Conservation (phyloP, 2,113 vertebrate species). For the Oenanthe oenanthe region DNA sequence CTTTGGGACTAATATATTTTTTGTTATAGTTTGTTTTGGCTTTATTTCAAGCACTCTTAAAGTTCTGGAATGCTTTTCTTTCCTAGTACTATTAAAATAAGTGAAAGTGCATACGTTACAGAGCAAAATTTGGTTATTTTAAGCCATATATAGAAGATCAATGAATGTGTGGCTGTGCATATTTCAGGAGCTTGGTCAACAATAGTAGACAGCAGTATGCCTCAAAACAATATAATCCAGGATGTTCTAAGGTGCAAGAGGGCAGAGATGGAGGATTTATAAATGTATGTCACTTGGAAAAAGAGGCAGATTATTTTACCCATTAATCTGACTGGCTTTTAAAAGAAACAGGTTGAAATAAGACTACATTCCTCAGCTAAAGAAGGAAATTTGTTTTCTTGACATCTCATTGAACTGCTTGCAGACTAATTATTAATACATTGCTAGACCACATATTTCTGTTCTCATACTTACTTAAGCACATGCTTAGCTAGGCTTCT, state of each 20-base stretch:
- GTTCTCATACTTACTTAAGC: background rate
- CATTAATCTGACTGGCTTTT: background rate
- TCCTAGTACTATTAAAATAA: background rate
- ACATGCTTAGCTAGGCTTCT: background rate
- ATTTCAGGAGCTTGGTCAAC: background rate
- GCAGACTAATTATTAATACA: background rate
- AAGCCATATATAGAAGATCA: background rate
- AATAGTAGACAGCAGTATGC: background rate
- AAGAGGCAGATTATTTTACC: background rate
- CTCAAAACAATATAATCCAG: background rate
- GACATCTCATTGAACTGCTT: background rate
- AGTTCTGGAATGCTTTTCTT: background rate
- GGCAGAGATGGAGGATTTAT: background rate
- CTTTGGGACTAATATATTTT: background rate
- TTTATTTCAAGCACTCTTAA: background rate
- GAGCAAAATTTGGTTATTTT: background rate
- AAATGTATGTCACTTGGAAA: background rate
- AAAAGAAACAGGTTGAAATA: background rate
- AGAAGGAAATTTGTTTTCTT: background rate
- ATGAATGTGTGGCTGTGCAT: background rate
- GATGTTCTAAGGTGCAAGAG: background rate
- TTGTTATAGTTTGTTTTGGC: background rate
- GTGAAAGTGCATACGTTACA: background rate
- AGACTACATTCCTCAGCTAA: background rate
- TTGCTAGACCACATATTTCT: background rate